Base-by-base conservation (phyloP, 2,888 invertebrate genomes). In the Lepidochrysops patricia region DNA sequence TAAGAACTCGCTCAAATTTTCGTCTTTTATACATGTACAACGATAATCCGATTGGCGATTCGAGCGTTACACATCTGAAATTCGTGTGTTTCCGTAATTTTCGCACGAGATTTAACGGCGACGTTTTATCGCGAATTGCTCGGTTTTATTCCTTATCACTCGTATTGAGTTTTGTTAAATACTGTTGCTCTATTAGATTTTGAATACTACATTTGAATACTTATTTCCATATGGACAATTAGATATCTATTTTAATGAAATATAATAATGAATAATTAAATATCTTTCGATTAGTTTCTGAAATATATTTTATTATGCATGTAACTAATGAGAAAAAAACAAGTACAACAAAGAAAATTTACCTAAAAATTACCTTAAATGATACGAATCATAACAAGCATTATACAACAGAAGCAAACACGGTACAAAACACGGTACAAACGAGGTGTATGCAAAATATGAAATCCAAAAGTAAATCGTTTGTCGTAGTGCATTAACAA, bases 11-110 rank as follows among this genome's bases (percentile, higher is more conserved):
- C 72, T 79, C 74, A 78, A 82, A 84, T 86, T 87, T 86, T 85
- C 85, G 87, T 88, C 87, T 89, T 88, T 88, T 88, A 86, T 86
- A 86, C 81, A 80, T 84, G 84, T 85, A 84, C 81, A 79, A 79
- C 79, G 84, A 85, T 89, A 88, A 89, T 89, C 87, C 82, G 87
- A 88, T 88, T 87, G 84, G 84, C 78, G 79, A 82, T 84, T 82
- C 81, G 76, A 76, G 78, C 80, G 80, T 76, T 85, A 84, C 79
- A 87, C 84, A 86, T 87, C 86, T 80, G 84, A 82, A 79, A 80
- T 79, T 80, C 82, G 81, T 82, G 76, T 82, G 79, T 79, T 82
- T 77, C 77, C 77, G 72, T 76, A 74, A 79, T 76, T 80, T 72
- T 74, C 70, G 75, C 61, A 66, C 70, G 72, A 72, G 73, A 71